Base-by-base conservation (phyloP, 1,140 invertebrate species). In the Dryas iulia region DNA sequence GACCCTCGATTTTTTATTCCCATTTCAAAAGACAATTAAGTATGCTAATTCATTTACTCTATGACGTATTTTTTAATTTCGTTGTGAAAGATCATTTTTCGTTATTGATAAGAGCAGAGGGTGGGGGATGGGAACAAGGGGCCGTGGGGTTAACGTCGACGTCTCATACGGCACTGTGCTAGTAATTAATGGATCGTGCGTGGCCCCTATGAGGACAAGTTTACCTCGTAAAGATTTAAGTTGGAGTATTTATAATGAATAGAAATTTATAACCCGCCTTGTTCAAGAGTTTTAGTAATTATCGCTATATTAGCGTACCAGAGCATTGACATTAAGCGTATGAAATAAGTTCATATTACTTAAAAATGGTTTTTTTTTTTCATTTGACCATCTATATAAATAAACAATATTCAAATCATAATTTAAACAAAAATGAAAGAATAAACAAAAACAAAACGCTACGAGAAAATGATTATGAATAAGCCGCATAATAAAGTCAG, bases 31-130 rank as follows among this genome's bases (percentile, higher is more conserved):
- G 78, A 83, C 85, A 89, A 87, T 89, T 87, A 89, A 77, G 82
- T 86, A 89, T 89, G 86, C 82, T 87, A 87, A 89, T 89, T 82
- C 81, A 81, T 82, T 86, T 83, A 85, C 78, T 78, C 82, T 83
- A 81, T 82, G 82, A 77, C 75, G 53, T 71, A 79, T 75, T 82
- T 85, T 81, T 74, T 76, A 81, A 86, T 82, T 85, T 77, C 66
- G 61, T 59, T 69, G 74, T 73, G 71, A 83, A 83, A 85, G 74
- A 83, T 83, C 80, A 76, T 74, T 79, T 63, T 78, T 78, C 75
- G 64, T 74, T 80, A 78, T 74, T 76, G 64, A 72, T 72, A 73
- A 72, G 66, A 63, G 67, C 65, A 69, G 66, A 54, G 64, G 65
- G 47, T 28, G 58, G 59, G 58, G 26, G 21, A 26, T 39, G 26